These are phyloP conservation scores for Lasioglossum pauxillum DNA, from an alignment of 2,888 invertebrate species.

Conservation along the genomic window DNA sequence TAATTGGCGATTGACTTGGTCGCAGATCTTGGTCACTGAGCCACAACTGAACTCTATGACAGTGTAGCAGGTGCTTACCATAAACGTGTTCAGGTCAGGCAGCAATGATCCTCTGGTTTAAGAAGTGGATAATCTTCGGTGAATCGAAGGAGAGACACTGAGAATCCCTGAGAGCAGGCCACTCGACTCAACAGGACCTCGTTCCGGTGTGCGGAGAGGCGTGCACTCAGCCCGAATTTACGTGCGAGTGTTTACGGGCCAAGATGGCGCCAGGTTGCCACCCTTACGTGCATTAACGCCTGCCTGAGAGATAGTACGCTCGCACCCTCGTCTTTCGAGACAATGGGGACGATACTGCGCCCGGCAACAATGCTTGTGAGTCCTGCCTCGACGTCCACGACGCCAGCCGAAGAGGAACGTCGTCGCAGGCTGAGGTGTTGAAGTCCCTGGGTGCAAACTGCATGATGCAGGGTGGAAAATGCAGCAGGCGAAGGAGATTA, in stretches of 20 bases:
- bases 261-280: slow-evolving; percentile 71
- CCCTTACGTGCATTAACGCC: slow-evolving; percentile 74
- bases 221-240: slow-evolving; percentile 75
- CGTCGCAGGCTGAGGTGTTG: slow-evolving; percentile 8
- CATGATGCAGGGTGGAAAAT: background rate
- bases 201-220: slow-evolving; percentile 50
- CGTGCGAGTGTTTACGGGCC: slow-evolving; percentile 75
- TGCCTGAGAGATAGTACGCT: slow-evolving; percentile 65
- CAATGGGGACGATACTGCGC: slow-evolving; percentile 71
- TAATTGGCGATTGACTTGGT: no score
- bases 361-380: slow-evolving; percentile 68
- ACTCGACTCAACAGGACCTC: slow-evolving; percentile 59
- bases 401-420: slow-evolving; percentile 49
- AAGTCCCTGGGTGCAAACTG: background rate
- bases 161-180: slow-evolving; percentile 53
- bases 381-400: slow-evolving; percentile 59
- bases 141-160: slow-evolving; percentile 30
- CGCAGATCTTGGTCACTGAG: background rate
- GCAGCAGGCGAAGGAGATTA: background rate
- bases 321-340: slow-evolving; percentile 63
- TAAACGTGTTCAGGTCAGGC: background rate
- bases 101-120: background rate
- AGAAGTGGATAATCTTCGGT: slow-evolving; percentile 42
- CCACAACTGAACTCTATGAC: background rate
- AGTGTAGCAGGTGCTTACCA: background rate